Evolutionary conservation across 2,113 vertebrate species (phyloP).

Genomic region (Engystomops pustulosus): DNA sequence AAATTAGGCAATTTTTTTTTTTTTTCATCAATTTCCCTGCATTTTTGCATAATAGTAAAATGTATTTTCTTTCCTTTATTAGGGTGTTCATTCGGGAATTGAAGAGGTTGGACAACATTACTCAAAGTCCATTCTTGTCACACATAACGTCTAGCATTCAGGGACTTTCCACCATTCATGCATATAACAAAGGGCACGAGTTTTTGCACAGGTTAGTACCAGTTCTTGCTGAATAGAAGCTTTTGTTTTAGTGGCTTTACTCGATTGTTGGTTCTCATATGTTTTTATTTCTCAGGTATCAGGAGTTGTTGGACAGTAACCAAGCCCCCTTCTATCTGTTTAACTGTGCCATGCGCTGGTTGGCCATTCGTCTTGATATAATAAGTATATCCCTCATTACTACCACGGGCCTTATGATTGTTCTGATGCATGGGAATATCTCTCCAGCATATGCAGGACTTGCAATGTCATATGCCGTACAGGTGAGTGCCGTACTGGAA

Average conservation of each 20-base stretch:
- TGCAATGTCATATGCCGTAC: slow-evolving; percentile 90
- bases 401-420: slow-evolving; percentile 88
- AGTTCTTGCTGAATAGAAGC: no score
- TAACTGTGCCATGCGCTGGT: slow-evolving; percentile 92
- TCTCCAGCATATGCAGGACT: slow-evolving; percentile 88
- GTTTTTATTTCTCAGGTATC: slow-evolving; percentile 75
- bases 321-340: slow-evolving; percentile 89
- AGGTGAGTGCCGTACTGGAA: slow-evolving; percentile 72
- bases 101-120: slow-evolving; percentile 92
- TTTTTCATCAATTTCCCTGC: no score
- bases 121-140: slow-evolving; percentile 88
- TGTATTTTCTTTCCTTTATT: no score
- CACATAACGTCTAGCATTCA: slow-evolving; percentile 92
- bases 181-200: slow-evolving; percentile 85
- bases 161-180: slow-evolving; percentile 89
- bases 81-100: slow-evolving; percentile 91
- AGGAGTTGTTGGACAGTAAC: slow-evolving; percentile 88
- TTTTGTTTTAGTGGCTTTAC: no score
- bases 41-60: no score
- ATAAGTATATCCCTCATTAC: slow-evolving; percentile 91
- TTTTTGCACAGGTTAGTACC: slow-evolving; percentile 83
- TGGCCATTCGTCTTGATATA: slow-evolving; percentile 87
- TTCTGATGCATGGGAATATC: slow-evolving; percentile 90
- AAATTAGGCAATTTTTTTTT: no score
- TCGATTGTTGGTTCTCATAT: background rate